These are phyloP conservation scores for Drosophila kambysellisi DNA, from an alignment of 2,888 invertebrate species.

Conservation along the genomic window DNA sequence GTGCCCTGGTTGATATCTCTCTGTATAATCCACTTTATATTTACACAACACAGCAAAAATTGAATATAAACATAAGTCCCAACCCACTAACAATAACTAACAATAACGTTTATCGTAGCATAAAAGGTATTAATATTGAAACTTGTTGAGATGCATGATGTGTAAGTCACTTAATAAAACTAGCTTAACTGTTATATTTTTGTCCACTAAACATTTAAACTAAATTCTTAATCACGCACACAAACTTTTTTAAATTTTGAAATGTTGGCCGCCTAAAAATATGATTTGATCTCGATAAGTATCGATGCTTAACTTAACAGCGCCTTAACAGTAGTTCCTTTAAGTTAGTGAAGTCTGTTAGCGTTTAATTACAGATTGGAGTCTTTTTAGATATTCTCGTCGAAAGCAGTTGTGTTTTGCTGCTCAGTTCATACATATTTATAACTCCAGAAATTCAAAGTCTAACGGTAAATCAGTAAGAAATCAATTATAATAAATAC, in stretches of 20 bases:
- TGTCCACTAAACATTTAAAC: neutral
- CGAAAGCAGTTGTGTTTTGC: conserved; percentile 8
- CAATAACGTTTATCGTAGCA: conserved; percentile 23
- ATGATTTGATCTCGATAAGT: conserved; percentile 24
- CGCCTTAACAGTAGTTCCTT: conserved; percentile 10
- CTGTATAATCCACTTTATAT: conserved; percentile 77
- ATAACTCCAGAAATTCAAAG: conserved; percentile 23
- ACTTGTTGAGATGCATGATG: conserved; percentile 15
- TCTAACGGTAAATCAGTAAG: conserved; percentile 24
- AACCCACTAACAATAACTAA: conserved; percentile 51
- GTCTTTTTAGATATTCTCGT: conserved; percentile 31
- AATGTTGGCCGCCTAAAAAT: neutral
- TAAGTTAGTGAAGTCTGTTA: conserved; percentile 5
- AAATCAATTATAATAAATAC: neutral
- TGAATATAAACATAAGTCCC: conserved; percentile 76
- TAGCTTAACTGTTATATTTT: neutral
- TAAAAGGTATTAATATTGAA: conserved; percentile 20
- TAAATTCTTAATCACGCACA: neutral
- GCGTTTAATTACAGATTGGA: conserved; percentile 10
- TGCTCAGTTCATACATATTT: neutral
- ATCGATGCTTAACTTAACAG: conserved; percentile 32
- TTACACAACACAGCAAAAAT: conserved; percentile 69
- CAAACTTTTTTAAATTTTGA: neutral
- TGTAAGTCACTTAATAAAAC: conserved; percentile 13
- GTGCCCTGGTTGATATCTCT: conserved; percentile 67